Percentiles rank a stretch among this genome's conserved stretches.
These are phyloP conservation scores for Anarhynchus alexandrinus DNA, from an alignment of 2,113 vertebrate species.

Conservation along the genomic window DNA sequence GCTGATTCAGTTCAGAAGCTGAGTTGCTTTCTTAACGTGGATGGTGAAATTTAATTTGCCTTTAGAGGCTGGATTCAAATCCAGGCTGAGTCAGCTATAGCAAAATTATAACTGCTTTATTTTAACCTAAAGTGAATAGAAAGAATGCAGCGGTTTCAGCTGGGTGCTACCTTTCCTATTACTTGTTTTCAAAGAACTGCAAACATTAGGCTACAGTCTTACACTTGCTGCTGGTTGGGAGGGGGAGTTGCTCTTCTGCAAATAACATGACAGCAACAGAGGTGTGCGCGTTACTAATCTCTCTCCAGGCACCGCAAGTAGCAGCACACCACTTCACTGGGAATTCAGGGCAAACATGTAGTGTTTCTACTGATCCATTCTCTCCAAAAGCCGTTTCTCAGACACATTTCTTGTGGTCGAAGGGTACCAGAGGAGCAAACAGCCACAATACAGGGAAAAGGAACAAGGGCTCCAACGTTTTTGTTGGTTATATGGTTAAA, in stretches of 20 bases:
- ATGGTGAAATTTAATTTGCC: constrained; percentile 35
- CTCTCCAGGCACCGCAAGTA: background rate
- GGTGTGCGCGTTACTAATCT: background rate
- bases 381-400: background rate
- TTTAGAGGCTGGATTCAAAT: constrained; percentile 1
- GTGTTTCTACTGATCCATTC: background rate
- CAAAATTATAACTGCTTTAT: background rate
- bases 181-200: background rate
- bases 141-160: background rate
- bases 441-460: background rate
- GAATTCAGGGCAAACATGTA: fast-evolving
- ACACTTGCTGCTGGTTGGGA: background rate
- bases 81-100: background rate
- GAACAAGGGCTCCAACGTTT: background rate
- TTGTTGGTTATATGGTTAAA: background rate
- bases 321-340: background rate
- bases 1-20: constrained; percentile 26
- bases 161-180: background rate
- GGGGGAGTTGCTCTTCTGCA: background rate
- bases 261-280: fast-evolving
- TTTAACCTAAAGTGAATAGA: background rate
- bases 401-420: background rate
- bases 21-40: background rate
- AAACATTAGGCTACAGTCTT: background rate
- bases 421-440: background rate